Percentiles rank a stretch among this genome's conserved stretches.
phyloP scores from a whole-genome alignment of 1,140 invertebrate genomes.

The Dermatophagoides farinae region DNA sequence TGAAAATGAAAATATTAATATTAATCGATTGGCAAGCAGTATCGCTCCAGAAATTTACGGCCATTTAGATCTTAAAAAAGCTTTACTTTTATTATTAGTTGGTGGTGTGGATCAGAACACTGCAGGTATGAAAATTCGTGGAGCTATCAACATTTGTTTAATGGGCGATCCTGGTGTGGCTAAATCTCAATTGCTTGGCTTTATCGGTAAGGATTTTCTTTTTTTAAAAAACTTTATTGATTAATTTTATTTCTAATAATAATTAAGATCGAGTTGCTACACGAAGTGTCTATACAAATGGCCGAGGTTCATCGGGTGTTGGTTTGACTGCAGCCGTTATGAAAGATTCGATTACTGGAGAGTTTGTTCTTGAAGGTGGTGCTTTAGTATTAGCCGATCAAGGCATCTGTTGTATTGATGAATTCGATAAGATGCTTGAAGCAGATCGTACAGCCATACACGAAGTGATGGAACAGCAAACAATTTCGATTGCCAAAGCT shows the following conservation, averaged over 20 bases:
- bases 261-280: slow-evolving; percentile 53
- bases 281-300: slow-evolving; percentile 87
- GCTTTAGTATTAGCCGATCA: slow-evolving; percentile 93
- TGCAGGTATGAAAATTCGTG: slow-evolving; percentile 46
- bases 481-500: slow-evolving; percentile 97
- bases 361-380: slow-evolving; percentile 93
- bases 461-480: slow-evolving; percentile 99
- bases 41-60: slow-evolving; percentile 98
- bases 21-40: slow-evolving; percentile 61
- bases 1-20: slow-evolving; percentile 40
- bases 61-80: slow-evolving; percentile 94
- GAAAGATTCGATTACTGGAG: slow-evolving; percentile 89
- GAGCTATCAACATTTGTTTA: slow-evolving; percentile 89
- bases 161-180: slow-evolving; percentile 99
- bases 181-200: slow-evolving; percentile 86
- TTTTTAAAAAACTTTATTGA: not conserved
- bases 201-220: slow-evolving; percentile 40
- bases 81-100: slow-evolving; percentile 71
- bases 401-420: slow-evolving; percentile 95
- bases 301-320: slow-evolving; percentile 87
- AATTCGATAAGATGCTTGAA: slow-evolving; percentile 99
- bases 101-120: slow-evolving; percentile 82
- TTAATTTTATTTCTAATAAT: not conserved
- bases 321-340: slow-evolving; percentile 93
- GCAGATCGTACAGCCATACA: slow-evolving; percentile 88